phyloP scores from a whole-genome alignment of 2,888 invertebrate genomes.

The Ophion ellenae region DNA sequence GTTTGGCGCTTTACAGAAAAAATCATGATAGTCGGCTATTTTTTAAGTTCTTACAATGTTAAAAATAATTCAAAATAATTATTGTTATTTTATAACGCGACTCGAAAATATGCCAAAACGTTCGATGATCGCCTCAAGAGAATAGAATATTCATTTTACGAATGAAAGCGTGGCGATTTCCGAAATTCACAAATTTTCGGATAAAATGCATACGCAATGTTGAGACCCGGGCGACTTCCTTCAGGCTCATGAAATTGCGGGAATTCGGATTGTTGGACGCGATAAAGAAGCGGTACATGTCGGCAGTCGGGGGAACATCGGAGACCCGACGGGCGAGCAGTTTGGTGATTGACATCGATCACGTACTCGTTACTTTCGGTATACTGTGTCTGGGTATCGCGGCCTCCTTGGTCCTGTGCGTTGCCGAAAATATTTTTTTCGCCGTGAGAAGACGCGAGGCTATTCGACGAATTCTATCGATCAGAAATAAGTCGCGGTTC shows the following conservation, averaged over 20 bases:
- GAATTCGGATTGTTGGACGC: conserved; percentile 57
- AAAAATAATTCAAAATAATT: not conserved
- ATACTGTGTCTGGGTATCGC: conserved; percentile 60
- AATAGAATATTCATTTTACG: not conserved
- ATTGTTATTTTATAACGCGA: not conserved
- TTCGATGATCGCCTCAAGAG: not conserved
- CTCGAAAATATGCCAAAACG: not conserved
- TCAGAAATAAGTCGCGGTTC: not conserved
- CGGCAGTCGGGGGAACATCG: not conserved
- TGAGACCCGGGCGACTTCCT: not conserved
- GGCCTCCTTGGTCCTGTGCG: conserved; percentile 60
- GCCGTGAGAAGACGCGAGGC: conserved; percentile 12
- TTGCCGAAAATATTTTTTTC: conserved; percentile 61
- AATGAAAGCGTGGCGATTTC: not conserved
- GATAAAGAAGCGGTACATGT: conserved; percentile 52
- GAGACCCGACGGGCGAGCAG: conserved; percentile 14
- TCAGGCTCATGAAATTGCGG: conserved; percentile 57
- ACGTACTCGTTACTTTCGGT: conserved; percentile 64
- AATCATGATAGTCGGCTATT: not conserved
- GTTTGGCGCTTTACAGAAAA: too few relatives aligned
- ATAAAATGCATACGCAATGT: not conserved
- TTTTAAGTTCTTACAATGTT: not conserved
- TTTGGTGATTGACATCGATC: conserved; percentile 63
- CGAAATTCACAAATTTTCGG: not conserved
- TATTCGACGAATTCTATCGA: not conserved